Evolutionary conservation across 2,888 invertebrate species (phyloP), one percentile per base, ranked within the genome.

Genomic region (Temnothorax unifasciatus): DNA sequence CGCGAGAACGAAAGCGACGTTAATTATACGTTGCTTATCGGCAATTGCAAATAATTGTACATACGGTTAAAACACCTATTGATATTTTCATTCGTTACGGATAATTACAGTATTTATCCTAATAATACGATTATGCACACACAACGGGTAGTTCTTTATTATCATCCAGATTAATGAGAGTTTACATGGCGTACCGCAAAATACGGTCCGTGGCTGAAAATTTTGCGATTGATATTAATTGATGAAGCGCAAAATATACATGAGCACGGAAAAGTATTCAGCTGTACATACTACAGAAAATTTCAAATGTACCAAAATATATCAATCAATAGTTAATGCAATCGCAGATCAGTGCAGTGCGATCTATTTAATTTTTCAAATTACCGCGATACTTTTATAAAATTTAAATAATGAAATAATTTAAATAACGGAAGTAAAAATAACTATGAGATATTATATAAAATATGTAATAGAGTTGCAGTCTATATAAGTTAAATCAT

Each of bases 71-170:
- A 38, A 38, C 64, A 64, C 21, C 1, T 25, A 34, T 34, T 21
- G 34, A 15, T 21, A 47, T 63, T 63, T 63, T 34, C 47, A 38
- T 75, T 75, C 38, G 15, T 34, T 76, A 50, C 15, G 34, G 1
- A 50, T 63, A 50, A 76, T 63, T 50, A 50, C 21, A 15, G 15
- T 50, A 13, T 47, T 76, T 63, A 71, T 71, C 8, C n/a, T 59
- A 50, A 69, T 59, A 50, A 69, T n/a, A n/a, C 38, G 52, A 69
- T 59, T 57, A 57, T 15, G 13, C n/a, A 15, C 34, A n/a, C n/a
- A 69, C 25, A 73, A n/a, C 8, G n/a, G 21, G 1, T 73, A 41
- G 44, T 25, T 57, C 29, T 61, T 74, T 61, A 61, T 59, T 38
- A 52, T 44, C 41, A 44, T 57, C 13, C 25, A 6, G 6, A 38